Base-by-base conservation (phyloP, 2,113 vertebrate genomes). In the Semicossyphus pulcher region DNA sequence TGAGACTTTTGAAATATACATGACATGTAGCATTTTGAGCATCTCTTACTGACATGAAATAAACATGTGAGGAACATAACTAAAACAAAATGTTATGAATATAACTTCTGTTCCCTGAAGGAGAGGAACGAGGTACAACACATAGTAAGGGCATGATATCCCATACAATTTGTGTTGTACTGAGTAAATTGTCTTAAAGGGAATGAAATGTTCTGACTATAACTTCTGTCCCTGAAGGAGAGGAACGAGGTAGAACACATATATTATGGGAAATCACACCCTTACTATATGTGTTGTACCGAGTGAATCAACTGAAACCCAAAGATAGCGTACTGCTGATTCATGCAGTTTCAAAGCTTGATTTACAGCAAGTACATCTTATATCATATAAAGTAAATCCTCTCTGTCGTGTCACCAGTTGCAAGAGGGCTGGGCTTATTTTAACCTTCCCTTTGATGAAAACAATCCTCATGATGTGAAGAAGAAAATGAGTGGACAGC, bases 371-470 rank as follows among this genome's bases (percentile, higher is more conserved):
- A 21, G 36, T 34, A 48, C 36, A 68, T 70, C 29, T 61, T 14
- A 48, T 8, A 49, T 56, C 28, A 36, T 59, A n/a, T 64, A 25
- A 21, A 42, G 54, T 60, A 28, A 29, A 16, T 53, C 36, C 26
- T 57, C 28, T 41, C 49, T 41, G 14, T 58, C 23, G 10, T 53
- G 37, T 70, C n/a, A 48, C n/a, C 31, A 21, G 37, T 44, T 64
- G 23, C 10, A 32, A 51, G n/a, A 72, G 76, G 79, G 81, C 64
- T 52, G 83, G 57, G 71, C 74, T 86, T 90, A 82, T 89, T 87
- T 91, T 89, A 83, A 75, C 63, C 37, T 36, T 53, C 62, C 28
- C 59, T 85, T 92, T 92, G 82, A 89, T 86, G 60, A 58, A 83
- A 78, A 78, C 78, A 63, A 52, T 86, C 76, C 64, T 26, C 78